Conservation (phyloP, 2,113 vertebrate species). For the Cavia porcellus region DNA sequence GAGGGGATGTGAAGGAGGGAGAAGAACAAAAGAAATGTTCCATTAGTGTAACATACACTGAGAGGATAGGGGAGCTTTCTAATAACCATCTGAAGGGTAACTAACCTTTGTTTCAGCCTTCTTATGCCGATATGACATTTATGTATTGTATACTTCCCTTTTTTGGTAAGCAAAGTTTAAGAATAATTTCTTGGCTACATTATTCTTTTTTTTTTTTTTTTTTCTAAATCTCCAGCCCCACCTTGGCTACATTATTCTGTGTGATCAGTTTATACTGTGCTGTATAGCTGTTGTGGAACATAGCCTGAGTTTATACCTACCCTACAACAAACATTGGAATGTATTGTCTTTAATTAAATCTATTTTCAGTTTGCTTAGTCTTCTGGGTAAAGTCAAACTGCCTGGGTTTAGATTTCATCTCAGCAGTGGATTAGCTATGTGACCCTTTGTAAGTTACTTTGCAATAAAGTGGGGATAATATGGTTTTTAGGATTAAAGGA, state of each 20-base stretch:
- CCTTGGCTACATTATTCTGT: background rate
- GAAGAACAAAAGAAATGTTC: conserved; percentile 1
- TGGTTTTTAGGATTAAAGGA: conserved; percentile 57
- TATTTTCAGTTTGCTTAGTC: conserved; percentile 45
- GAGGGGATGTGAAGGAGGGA: conserved; percentile 2
- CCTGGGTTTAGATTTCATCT: conserved; percentile 64
- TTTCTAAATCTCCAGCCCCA: too few species aligned
- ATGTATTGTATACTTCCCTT: background rate
- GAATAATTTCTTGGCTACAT: conserved; percentile 18
- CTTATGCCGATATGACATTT: background rate
- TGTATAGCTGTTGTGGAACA: conserved; percentile 8
- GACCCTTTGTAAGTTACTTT: conserved; percentile 61
- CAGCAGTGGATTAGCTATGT: conserved; percentile 39
- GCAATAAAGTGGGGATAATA: conserved; percentile 56
- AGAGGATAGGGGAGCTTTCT: background rate
- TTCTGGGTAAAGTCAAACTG: conserved; percentile 44
- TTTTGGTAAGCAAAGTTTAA: conserved; percentile 38
- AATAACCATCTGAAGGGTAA: background rate
- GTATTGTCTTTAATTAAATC: conserved; percentile 63
- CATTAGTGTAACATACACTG: background rate
- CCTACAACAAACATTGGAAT: background rate
- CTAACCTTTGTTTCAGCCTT: background rate
- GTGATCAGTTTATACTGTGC: conserved; percentile 24
- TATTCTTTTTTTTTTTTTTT: background rate
- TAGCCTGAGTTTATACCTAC: conserved; percentile 27